Evolutionary conservation across 2,797 vertebrate species (phyloP).

Genomic region (Aselliscus stoliczkanus): DNA sequence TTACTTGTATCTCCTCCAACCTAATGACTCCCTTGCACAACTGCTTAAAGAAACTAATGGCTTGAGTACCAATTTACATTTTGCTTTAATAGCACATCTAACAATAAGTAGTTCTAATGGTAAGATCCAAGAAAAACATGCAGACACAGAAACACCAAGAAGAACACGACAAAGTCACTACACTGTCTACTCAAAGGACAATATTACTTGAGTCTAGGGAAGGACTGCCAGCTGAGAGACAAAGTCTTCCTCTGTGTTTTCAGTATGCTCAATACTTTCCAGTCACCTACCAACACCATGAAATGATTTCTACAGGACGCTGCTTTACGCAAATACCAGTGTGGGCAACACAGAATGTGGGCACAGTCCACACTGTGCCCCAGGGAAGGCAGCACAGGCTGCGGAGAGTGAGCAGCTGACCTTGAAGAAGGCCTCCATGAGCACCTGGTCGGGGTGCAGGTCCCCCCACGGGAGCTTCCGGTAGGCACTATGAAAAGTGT

Average conservation of each 20-base stretch:
- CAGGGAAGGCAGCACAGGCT: background rate
- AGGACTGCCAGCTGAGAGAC: background rate
- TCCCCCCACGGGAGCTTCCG: constrained; percentile 90
- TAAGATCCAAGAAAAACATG: background rate
- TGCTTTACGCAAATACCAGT: background rate
- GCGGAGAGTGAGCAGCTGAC: constrained; percentile 75
- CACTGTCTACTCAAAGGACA: background rate
- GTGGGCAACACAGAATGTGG: fast-evolving
- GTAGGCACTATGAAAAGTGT: constrained; percentile 90
- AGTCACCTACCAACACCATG: background rate
- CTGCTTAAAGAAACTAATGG: constrained; percentile 8
- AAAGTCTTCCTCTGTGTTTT: background rate
- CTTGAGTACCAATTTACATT: background rate
- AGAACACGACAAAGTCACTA: background rate
- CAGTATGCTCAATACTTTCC: background rate
- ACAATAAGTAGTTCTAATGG: background rate
- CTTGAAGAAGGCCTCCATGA: constrained; percentile 97
- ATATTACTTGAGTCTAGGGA: background rate
- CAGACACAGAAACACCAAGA: background rate
- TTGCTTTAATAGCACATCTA: background rate
- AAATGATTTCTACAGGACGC: background rate
- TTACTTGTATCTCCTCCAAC: background rate
- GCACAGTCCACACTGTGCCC: background rate
- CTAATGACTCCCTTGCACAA: background rate
- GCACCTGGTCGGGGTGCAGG: constrained; percentile 91